These are phyloP conservation scores for Nothura maculosa DNA, from an alignment of 2,797 vertebrate genomes.

Conservation along the genomic window DNA sequence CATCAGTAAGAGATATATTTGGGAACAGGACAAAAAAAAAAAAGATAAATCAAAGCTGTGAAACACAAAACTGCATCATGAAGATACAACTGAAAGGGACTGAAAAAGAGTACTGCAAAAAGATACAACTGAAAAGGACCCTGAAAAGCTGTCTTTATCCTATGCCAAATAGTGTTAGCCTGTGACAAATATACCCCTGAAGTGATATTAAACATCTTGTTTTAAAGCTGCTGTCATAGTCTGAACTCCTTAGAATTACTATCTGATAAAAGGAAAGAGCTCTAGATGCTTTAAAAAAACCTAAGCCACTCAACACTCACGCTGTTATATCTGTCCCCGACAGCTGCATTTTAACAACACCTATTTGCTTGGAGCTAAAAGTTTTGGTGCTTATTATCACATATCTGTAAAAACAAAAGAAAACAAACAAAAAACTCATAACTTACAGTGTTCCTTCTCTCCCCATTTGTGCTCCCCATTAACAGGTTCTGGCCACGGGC, in stretches of 20 bases:
- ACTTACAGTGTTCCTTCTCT: not conserved
- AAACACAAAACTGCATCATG: not conserved
- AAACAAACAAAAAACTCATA: no score
- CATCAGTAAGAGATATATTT: fast-evolving
- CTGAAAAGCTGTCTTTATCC: not conserved
- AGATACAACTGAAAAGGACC: not conserved
- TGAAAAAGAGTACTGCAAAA: not conserved
- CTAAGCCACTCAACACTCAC: conserved; percentile 1
- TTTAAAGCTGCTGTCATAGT: conserved; percentile 18
- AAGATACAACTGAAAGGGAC: not conserved
- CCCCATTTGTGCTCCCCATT: not conserved
- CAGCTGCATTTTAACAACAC: not conserved
- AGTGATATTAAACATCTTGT: conserved; percentile 54
- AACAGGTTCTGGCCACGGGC: not conserved
- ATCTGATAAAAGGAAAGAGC: conserved; percentile 5
- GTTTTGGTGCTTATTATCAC: not conserved
- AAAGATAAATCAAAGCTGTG: not conserved
- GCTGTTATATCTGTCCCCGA: conserved; percentile 6
- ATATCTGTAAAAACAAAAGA: not conserved
- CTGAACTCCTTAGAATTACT: conserved; percentile 3
- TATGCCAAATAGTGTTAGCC: not conserved
- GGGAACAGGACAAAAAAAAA: fast-evolving
- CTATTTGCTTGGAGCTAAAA: not conserved
- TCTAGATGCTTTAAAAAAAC: not conserved
- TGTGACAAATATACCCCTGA: conserved; percentile 35